Evolutionary conservation across 2,888 invertebrate species (phyloP), one percentile per base, ranked within the genome.

Genomic region (Camptogramma bilineatum): DNA sequence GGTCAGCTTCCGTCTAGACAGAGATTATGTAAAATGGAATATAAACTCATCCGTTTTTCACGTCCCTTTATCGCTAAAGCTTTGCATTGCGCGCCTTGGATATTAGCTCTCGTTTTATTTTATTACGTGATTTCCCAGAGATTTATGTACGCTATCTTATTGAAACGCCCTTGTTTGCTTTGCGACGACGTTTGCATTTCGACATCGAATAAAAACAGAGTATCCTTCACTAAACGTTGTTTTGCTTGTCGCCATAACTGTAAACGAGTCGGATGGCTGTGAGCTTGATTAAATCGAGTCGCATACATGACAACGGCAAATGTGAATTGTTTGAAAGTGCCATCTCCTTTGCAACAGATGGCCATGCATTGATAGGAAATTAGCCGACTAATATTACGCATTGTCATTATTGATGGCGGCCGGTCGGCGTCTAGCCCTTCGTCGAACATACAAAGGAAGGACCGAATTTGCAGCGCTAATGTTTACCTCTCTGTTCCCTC

Each of bases 1-100:
- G 84, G 79, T 78, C 84, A 84, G 84, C 85, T 87, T 85, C 86
- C 86, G 91, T 91, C 91, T 91, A 92, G 91, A 91, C 91, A 76
- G 86, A 90, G 90, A 90, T 91, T 90, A 91, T 86, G 87, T 81
- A 84, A 88, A 90, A 87, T 84, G 82, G 82, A 83, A 85, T 85
- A 83, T 84, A 84, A 85, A 81, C 81, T 82, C 83, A 82, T 85
- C 84, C 84, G 77, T 84, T 87, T 85, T 86, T 82, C 81, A 76
- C 76, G 74, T 80, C 78, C 78, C 79, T 86, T 86, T 88, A 87
- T 84, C 81, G 83, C 80, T 75, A 80, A 79, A 78, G 82, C 80
- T 85, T 84, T 83, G 78, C 80, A 79, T 80, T 79, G 78, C 80
- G 76, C 77, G 80, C 77, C 84, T 81, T 81, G 65, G 76, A 85